These are phyloP conservation scores for Drosophila nigromelanica DNA, from an alignment of 1,140 invertebrate genomes.

Conservation along the genomic window DNA sequence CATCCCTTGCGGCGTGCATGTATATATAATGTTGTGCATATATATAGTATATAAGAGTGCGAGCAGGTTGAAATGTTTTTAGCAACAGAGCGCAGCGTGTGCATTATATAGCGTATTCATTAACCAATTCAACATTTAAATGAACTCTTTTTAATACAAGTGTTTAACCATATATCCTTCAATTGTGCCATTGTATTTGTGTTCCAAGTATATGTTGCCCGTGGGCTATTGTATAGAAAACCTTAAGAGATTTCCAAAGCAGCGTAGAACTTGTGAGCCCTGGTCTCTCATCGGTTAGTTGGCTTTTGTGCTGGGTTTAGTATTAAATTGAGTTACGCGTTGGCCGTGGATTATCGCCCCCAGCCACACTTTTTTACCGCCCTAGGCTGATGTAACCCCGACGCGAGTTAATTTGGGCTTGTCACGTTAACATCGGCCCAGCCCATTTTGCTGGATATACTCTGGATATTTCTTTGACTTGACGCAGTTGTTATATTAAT, in stretches of 20 bases:
- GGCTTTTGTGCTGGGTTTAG: constrained; percentile 17
- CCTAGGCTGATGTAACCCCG: constrained; percentile 64
- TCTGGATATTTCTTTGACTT: constrained; percentile 42
- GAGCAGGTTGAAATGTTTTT: no score
- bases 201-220: no score
- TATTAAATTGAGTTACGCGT: constrained; percentile 56
- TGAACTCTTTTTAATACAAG: no score
- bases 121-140: no score
- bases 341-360: constrained; percentile 2
- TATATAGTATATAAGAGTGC: no score
- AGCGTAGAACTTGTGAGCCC: not conserved
- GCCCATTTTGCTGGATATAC: constrained; percentile 35
- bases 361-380: constrained; percentile 6
- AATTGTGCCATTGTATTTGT: no score
- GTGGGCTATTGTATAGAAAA: no score
- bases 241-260: not conserved
- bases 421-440: constrained; percentile 71
- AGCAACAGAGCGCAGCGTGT: no score
- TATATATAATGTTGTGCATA: no score
- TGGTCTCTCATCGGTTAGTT: constrained; percentile 10
- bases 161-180: no score
- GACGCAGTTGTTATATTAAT: constrained; percentile 67
- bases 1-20: no score
- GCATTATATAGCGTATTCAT: no score
- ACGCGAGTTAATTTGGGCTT: constrained; percentile 74